A percentile compares a stretch with the other conserved stretches of the same genome.
Conservation (phyloP, 2,113 vertebrate species). For the Circaetus cinerascens region DNA sequence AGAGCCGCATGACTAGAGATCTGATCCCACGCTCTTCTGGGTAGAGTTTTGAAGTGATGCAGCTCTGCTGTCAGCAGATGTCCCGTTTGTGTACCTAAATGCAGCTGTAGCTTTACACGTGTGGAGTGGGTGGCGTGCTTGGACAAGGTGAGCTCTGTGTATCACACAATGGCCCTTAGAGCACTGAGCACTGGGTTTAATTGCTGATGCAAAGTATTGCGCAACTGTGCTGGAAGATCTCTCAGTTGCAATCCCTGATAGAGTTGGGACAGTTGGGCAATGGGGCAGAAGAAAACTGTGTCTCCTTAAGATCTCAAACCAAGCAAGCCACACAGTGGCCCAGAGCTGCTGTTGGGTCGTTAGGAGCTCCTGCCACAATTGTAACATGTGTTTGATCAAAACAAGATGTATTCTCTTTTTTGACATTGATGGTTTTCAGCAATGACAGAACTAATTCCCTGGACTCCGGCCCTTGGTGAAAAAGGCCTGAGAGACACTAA, state of each 20-base stretch:
- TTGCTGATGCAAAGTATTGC: background rate
- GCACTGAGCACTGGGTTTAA: background rate
- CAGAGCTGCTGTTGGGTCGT: background rate
- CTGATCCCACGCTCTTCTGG: background rate
- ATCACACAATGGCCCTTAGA: background rate
- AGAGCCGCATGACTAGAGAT: background rate
- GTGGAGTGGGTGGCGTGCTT: too few relatives aligned
- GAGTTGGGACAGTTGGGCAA: background rate
- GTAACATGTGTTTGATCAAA: background rate
- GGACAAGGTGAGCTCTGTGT: background rate
- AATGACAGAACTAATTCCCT: background rate
- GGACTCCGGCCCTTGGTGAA: background rate
- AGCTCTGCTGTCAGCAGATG: background rate
- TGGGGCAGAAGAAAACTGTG: background rate
- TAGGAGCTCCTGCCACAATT: background rate
- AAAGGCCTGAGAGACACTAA: background rate
- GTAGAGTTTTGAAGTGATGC: background rate
- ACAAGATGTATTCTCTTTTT: background rate
- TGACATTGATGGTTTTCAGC: background rate
- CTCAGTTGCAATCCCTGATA: background rate
- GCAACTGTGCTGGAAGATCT: background rate
- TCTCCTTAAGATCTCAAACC: background rate
- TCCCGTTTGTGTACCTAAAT: fast-evolving
- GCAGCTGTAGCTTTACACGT: background rate
- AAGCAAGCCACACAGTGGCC: background rate